phyloP scores from a whole-genome alignment of 2,888 invertebrate species.

The Cryptocephalus moraei region DNA sequence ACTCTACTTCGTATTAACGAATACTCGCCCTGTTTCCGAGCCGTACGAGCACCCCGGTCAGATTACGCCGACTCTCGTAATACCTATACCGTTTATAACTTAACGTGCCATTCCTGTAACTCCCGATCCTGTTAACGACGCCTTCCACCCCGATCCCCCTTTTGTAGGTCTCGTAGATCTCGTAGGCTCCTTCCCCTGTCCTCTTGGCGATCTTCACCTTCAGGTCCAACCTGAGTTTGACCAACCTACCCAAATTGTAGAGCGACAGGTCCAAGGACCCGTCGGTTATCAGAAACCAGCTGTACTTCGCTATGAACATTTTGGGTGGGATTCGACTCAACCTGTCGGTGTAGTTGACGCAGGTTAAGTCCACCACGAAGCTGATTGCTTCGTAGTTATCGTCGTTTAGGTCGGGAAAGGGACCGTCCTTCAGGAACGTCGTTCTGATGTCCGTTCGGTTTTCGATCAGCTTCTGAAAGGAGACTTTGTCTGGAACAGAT shows the following conservation, averaged over 20 bases:
- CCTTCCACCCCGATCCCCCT: constrained; percentile 12
- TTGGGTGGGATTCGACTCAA: too few species aligned
- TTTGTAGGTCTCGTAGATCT: constrained; percentile 20
- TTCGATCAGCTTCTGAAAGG: too few species aligned
- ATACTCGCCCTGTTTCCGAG: constrained; percentile 20
- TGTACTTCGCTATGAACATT: too few species aligned
- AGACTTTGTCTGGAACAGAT: too few species aligned
- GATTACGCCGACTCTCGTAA: constrained; percentile 21
- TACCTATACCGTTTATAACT: constrained; percentile 2
- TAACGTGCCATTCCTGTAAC: constrained; percentile 1
- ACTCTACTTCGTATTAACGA: too few species aligned
- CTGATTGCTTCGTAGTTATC: too few species aligned
- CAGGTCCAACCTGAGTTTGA: constrained; percentile 18
- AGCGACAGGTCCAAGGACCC: background rate
- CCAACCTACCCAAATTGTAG: constrained; percentile 5
- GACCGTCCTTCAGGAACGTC: too few species aligned
- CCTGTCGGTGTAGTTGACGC: too few species aligned
- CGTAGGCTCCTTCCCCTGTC: constrained; percentile 4
- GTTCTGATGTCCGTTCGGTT: too few species aligned
- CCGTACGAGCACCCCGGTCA: constrained; percentile 19
- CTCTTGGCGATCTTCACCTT: constrained; percentile 14
- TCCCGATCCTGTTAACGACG: constrained; percentile 1
- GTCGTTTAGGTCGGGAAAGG: too few species aligned
- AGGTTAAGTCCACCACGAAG: too few species aligned
- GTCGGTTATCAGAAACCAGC: too few species aligned